Conservation (phyloP, 2,797 vertebrate genomes). For the Dipus sagitta region DNA sequence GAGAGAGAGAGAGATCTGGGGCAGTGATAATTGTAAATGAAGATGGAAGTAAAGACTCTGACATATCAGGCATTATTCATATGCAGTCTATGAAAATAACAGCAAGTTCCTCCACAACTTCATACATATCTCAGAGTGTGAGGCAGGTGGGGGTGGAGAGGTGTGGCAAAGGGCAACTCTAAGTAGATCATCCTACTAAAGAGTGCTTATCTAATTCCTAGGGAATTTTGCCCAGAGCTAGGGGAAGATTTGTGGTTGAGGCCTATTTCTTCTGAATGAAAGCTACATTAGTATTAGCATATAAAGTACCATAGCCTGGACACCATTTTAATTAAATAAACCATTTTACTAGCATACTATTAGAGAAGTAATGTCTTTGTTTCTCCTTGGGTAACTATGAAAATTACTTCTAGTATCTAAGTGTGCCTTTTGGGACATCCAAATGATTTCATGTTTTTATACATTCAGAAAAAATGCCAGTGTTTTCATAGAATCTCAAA, state of each 20-base stretch:
- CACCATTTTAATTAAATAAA: constrained; percentile 53
- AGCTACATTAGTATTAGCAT: constrained; percentile 50
- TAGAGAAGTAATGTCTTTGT: constrained; percentile 37
- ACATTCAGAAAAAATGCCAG: constrained; percentile 22
- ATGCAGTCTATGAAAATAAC: constrained; percentile 48
- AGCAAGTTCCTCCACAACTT: constrained; percentile 35
- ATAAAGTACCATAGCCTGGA: constrained; percentile 36
- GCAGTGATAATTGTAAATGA: constrained; percentile 51
- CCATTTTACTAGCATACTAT: background rate
- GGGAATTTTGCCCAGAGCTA: constrained; percentile 54
- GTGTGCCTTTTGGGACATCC: background rate
- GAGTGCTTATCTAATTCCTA: constrained; percentile 40
- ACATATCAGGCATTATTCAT: constrained; percentile 60
- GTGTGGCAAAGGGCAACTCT: constrained; percentile 31
- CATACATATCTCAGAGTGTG: background rate
- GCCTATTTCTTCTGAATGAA: constrained; percentile 58
- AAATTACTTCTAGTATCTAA: background rate
- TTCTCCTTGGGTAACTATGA: constrained; percentile 37
- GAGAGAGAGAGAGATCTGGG: constrained; percentile 39
- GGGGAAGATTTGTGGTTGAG: constrained; percentile 38
- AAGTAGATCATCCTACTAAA: constrained; percentile 37
- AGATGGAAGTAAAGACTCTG: constrained; percentile 6
- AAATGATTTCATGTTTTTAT: constrained; percentile 13
- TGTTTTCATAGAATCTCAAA: constrained; percentile 49
- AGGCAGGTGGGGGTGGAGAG: background rate